Percentiles rank a stretch among this genome's conserved stretches.
These are phyloP conservation scores for Indicator indicator DNA, from an alignment of 2,113 vertebrate genomes.

Conservation along the genomic window DNA sequence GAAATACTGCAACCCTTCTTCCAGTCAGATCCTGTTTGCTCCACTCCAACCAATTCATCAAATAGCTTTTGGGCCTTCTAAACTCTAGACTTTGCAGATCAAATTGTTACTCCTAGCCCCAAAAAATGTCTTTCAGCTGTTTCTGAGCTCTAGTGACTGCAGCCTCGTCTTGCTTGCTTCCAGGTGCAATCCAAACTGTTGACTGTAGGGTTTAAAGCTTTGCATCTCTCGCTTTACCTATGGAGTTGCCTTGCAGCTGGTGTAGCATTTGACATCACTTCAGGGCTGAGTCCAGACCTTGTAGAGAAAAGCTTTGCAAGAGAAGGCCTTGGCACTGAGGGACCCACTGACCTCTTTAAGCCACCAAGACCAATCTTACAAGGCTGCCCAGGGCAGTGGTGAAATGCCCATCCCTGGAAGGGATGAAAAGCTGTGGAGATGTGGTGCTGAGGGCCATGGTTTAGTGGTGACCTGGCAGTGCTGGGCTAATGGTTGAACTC, in stretches of 20 bases:
- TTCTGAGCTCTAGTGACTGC: not conserved
- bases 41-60: not conserved
- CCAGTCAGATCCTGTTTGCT: not conserved
- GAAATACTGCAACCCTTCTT: not conserved
- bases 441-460: not conserved
- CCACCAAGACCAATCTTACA: not conserved
- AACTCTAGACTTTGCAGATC: not conserved
- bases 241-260: not conserved
- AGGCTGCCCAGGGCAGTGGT: not conserved
- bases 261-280: too few species aligned
- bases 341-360: not conserved
- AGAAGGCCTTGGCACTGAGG: not conserved
- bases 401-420: not conserved
- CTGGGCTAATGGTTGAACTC: not conserved
- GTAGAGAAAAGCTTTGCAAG: not conserved
- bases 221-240: fast-evolving
- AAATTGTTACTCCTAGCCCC: not conserved
- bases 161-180: not conserved
- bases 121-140: not conserved
- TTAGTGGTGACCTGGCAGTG: not conserved
- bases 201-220: not conserved
- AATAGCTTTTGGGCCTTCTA: not conserved
- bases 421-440: not conserved
- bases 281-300: not conserved
- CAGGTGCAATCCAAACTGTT: not conserved